Conservation (phyloP, 2,113 vertebrate genomes). For the Plestiodon gilberti region DNA sequence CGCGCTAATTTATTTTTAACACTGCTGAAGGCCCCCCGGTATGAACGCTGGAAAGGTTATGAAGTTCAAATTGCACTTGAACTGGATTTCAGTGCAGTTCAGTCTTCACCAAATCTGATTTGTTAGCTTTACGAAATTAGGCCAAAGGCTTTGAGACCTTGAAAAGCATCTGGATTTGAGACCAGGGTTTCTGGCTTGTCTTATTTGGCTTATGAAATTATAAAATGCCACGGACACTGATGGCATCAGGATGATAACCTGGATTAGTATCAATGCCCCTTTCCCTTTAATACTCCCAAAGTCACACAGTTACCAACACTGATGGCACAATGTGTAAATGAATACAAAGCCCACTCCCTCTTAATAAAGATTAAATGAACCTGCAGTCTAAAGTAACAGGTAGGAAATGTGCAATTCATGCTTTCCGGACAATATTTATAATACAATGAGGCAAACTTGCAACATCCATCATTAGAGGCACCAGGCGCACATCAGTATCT, state of each 20-base stretch:
- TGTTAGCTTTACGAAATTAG: not conserved
- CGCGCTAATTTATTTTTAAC: conserved; percentile 10
- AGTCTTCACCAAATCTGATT: not conserved
- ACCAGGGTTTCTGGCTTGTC: not conserved
- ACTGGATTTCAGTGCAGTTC: not conserved
- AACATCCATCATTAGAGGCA: not conserved
- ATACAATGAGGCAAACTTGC: not conserved
- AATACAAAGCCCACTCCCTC: not conserved
- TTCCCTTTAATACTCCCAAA: not conserved
- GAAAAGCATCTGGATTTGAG: not conserved
- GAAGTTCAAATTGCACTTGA: conserved; percentile 20
- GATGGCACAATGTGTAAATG: not conserved
- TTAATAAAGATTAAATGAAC: conserved; percentile 3
- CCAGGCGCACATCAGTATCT: not conserved
- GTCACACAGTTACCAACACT: not conserved
- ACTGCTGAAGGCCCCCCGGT: not conserved
- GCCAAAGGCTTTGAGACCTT: not conserved
- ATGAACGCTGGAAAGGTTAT: not conserved
- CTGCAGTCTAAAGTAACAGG: not conserved
- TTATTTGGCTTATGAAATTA: not conserved
- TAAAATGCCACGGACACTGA: not conserved
- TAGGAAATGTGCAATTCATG: not conserved
- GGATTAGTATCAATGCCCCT: not conserved
- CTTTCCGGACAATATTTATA: not conserved
- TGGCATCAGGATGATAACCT: not conserved